A percentile compares a stretch with the other conserved stretches of the same genome.
Conservation (phyloP, 2,113 vertebrate species). For the Urocolius indicus region DNA sequence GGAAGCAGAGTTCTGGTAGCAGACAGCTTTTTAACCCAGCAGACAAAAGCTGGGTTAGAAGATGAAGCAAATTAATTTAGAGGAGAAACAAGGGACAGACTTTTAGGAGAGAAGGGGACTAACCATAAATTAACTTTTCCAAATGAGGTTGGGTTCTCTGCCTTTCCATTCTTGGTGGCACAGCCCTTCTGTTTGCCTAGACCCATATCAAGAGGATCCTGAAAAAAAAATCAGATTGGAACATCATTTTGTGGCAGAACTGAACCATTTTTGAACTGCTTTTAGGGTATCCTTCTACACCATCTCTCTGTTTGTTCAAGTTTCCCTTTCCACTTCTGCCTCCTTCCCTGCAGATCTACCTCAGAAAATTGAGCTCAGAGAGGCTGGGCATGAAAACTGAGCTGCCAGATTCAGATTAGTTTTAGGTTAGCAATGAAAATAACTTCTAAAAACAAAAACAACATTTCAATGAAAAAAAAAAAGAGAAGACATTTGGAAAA, state of each 20-base stretch:
- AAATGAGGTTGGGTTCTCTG: not conserved
- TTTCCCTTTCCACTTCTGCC: not conserved
- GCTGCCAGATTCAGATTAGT: not conserved
- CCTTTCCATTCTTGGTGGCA: not conserved
- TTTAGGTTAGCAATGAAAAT: not conserved
- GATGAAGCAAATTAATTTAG: not conserved
- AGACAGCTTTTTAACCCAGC: conserved; percentile 3
- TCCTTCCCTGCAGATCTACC: not conserved
- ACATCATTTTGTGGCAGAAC: not conserved
- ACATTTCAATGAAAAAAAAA: not conserved
- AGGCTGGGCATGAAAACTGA: not conserved
- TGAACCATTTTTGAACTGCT: not conserved
- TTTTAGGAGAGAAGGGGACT: not conserved
- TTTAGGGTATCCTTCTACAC: not conserved
- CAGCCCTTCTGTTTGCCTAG: not conserved
- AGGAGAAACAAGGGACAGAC: not conserved
- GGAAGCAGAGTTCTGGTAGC: not conserved
- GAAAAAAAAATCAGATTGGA: not conserved
- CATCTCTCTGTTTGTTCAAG: not conserved
- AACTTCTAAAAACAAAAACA: not conserved
- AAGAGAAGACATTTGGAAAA: not conserved
- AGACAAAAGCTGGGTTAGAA: not conserved
- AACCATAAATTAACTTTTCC: not conserved
- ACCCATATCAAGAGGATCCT: not conserved
- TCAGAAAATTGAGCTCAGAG: not conserved